These are phyloP conservation scores for Agrotis clavis DNA, from an alignment of 2,888 invertebrate genomes.

Conservation along the genomic window DNA sequence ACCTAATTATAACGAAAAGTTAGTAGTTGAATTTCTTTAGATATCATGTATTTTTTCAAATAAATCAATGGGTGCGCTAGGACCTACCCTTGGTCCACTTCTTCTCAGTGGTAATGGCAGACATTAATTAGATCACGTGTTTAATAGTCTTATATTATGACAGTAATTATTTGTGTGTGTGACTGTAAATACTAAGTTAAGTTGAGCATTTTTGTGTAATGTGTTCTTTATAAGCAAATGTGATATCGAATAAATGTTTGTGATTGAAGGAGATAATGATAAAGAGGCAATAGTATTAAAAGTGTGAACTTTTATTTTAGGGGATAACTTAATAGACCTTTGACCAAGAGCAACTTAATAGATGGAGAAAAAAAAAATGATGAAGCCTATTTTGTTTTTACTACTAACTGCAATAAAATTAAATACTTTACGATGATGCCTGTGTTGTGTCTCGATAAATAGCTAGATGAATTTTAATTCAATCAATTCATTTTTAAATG, in stretches of 20 bases:
- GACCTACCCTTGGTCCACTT: slow-evolving; percentile 9
- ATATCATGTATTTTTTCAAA: no score
- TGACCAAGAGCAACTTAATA: no score
- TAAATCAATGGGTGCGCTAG: background rate
- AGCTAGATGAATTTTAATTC: background rate
- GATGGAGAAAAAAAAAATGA: no score
- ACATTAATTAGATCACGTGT: slow-evolving; percentile 11
- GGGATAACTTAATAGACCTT: background rate
- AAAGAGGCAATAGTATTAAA: slow-evolving; percentile 20
- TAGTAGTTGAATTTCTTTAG: background rate
- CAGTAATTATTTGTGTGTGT: slow-evolving; percentile 49
- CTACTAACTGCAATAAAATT: no score
- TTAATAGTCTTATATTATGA: slow-evolving; percentile 5
- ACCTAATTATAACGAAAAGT: background rate
- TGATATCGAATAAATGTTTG: slow-evolving; percentile 57
- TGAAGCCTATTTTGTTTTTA: no score
- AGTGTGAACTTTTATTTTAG: background rate
- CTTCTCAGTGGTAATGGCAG: background rate
- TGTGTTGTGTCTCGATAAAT: background rate
- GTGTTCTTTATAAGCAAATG: slow-evolving; percentile 58
- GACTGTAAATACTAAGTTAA: background rate
- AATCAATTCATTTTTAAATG: background rate
- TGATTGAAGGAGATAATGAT: slow-evolving; percentile 36
- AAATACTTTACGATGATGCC: no score
- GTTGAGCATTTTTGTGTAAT: slow-evolving; percentile 40